Evolutionary conservation across 2,888 invertebrate species (phyloP).

Genomic region (Acanthosepion pharaonis): DNA sequence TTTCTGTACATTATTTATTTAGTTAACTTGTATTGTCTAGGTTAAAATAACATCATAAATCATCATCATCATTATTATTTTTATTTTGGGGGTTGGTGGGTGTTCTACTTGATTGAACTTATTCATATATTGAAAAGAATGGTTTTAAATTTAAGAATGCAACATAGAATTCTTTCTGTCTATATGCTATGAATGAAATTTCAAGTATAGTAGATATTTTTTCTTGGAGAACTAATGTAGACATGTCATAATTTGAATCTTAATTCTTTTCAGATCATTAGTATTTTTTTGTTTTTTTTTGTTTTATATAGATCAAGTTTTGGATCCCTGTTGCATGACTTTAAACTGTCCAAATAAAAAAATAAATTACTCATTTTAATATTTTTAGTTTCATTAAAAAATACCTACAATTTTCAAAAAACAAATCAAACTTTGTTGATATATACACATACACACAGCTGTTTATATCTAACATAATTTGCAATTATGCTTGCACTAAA

Average conservation of each 20-base stretch:
- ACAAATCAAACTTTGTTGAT: background rate
- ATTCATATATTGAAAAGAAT: background rate
- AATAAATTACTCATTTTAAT: no score
- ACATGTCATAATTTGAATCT: background rate
- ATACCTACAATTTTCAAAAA: background rate
- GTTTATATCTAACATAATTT: background rate
- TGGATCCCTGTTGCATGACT: no score
- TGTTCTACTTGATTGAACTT: background rate
- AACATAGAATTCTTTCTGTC: background rate
- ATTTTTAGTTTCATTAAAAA: no score
- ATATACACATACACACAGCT: background rate
- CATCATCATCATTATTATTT: background rate
- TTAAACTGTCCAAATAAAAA: no score
- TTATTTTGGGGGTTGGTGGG: background rate
- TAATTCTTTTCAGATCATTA: no score
- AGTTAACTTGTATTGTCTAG: background rate
- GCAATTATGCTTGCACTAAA: background rate
- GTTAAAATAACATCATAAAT: background rate
- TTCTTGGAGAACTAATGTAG: background rate
- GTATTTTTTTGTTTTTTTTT: no score
- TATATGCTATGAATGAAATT: background rate
- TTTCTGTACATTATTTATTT: background rate
- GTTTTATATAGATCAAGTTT: no score
- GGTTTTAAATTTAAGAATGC: background rate
- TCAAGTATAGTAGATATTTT: background rate